These are phyloP conservation scores for Spilarctia lutea DNA, from an alignment of 2,888 invertebrate species.

Conservation along the genomic window DNA sequence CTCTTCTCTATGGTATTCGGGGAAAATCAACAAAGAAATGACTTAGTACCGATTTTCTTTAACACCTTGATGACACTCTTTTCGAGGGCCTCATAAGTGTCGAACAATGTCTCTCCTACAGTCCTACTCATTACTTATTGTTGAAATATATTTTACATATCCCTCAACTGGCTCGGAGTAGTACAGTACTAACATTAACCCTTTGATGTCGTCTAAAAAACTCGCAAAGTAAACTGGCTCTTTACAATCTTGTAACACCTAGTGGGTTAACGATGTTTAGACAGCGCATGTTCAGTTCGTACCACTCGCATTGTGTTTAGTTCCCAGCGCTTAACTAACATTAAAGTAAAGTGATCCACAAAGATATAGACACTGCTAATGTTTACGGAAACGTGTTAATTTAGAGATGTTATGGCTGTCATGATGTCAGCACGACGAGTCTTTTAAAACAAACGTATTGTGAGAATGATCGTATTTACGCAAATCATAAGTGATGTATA, in stretches of 20 bases:
- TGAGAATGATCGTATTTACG: background rate
- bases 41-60: too few relatives aligned
- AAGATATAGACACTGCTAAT: constrained; percentile 18
- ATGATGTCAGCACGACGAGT: background rate
- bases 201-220: constrained; percentile 4
- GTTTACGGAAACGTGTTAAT: constrained; percentile 13
- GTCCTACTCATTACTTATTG: background rate
- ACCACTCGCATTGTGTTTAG: background rate
- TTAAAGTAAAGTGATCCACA: constrained; percentile 14
- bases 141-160: background rate
- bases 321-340: background rate
- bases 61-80: too few relatives aligned
- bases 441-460: background rate
- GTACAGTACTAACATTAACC: background rate
- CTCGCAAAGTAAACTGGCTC: background rate
- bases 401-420: constrained; percentile 1
- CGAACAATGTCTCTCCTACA: too few relatives aligned
- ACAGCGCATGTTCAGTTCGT: constrained; percentile 18
- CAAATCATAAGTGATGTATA: background rate
- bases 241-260: constrained; percentile 5
- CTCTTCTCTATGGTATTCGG: too few relatives aligned
- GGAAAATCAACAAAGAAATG: too few relatives aligned
- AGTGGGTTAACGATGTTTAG: constrained; percentile 42
- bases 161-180: background rate
- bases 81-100: too few relatives aligned